Percentiles rank a stretch among this genome's conserved stretches.
phyloP scores from a whole-genome alignment of 1,140 invertebrate genomes.

The Brachionus paranguensis region DNA sequence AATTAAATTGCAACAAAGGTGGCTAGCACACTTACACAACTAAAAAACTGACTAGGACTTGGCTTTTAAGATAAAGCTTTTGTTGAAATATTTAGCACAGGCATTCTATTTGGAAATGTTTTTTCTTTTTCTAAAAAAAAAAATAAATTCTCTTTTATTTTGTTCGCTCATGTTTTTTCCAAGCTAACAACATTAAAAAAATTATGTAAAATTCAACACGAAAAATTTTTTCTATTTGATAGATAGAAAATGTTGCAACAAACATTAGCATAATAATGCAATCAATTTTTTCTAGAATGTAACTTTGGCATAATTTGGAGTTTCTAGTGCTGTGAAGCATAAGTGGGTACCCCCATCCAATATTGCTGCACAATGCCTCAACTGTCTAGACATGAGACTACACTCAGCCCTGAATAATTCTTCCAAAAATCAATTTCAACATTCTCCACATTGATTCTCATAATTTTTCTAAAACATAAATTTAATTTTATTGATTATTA shows the following conservation, averaged over 20 bases:
- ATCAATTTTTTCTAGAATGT: neutral
- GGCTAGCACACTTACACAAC: neutral
- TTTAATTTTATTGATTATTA: neutral
- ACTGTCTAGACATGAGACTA: neutral
- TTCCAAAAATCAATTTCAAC: neutral
- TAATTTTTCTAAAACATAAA: neutral
- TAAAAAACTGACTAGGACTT: neutral
- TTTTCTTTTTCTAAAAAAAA: neutral
- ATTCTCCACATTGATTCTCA: neutral
- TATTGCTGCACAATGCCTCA: neutral
- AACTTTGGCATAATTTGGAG: constrained; percentile 6
- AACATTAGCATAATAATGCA: constrained; percentile 16
- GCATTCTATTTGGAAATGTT: neutral
- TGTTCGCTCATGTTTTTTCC: neutral
- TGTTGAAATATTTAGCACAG: neutral
- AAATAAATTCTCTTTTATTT: neutral
- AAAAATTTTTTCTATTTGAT: neutral
- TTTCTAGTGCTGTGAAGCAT: neutral
- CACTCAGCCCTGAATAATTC: neutral
- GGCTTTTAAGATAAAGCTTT: neutral
- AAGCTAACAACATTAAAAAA: constrained; percentile 13
- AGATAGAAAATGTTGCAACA: neutral
- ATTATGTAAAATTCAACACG: constrained; percentile 34
- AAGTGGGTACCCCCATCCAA: neutral
- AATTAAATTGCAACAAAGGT: neutral